Conservation (phyloP, 1,140 invertebrate genomes). For the Lepidurus arcticus region DNA sequence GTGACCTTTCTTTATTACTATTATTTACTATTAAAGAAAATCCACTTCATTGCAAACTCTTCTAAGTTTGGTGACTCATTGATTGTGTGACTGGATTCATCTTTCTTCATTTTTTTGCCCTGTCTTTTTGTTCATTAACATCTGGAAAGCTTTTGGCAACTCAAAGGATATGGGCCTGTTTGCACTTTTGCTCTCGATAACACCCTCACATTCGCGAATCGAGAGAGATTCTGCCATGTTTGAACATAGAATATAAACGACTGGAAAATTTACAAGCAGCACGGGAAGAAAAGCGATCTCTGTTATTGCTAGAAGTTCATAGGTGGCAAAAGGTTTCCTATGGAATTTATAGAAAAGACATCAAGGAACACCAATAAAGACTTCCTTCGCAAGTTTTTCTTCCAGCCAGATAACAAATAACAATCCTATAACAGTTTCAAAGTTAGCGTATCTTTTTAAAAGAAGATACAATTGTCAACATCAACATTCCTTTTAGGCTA, state of each 20-base stretch:
- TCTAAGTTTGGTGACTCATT: not conserved
- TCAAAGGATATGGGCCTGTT: not conserved
- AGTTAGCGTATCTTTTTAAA: too few relatives aligned
- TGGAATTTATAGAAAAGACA: too few relatives aligned
- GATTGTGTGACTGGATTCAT: not conserved
- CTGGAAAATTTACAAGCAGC: not conserved
- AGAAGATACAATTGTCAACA: too few relatives aligned
- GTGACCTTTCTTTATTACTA: not conserved
- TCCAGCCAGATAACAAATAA: too few relatives aligned
- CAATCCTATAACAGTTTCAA: too few relatives aligned
- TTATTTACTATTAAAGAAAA: not conserved
- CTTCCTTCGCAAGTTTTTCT: too few relatives aligned
- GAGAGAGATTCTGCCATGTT: not conserved
- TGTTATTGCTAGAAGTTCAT: not conserved
- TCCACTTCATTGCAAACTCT: not conserved
- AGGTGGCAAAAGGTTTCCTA: not conserved
- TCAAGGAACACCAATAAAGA: too few relatives aligned
- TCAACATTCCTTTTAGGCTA: too few relatives aligned
- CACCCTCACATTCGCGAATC: not conserved
- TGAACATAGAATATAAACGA: not conserved
- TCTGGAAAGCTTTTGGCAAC: conserved; percentile 4
- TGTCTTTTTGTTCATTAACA: not conserved
- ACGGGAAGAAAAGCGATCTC: not conserved
- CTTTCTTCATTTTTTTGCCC: not conserved
- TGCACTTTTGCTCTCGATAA: not conserved